Base-by-base conservation (phyloP, 2,113 vertebrate species). In the Genyomyrus donnyi region DNA sequence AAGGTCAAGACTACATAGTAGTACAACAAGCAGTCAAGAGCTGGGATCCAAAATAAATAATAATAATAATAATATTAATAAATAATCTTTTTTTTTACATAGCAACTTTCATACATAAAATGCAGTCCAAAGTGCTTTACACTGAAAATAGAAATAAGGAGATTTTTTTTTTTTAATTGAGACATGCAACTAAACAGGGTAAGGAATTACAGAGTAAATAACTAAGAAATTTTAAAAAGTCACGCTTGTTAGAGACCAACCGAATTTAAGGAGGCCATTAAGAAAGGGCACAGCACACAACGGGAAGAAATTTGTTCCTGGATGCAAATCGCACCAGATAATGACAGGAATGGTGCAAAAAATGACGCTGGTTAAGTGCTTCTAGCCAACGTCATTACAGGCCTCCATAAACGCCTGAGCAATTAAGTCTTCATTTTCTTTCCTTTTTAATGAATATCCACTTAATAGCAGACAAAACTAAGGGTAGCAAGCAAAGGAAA, bases 351-450 rank as follows among this genome's bases (percentile, higher is more conserved):
- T 8, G 74, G 74, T 35, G 35, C 35, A 80, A 80, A 80, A 80
- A 80, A 80, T 19, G 5, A 80, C 5, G 35, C 0, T 19, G 35
- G 62, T 70, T 42, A 15, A 24, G 21, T 48, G 5, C 80, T 84
- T 31, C 66, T 89, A 83, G 48, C 27, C 88, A 88, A 84, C 27
- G 45, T 84, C 89, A 91, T 90, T 91, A 91, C 87, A 90, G 53
- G 90, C 91, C 89, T 90, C 62, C 48, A 93, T 92, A 94, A 92
- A 90, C 90, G 87, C 52, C 89, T 49, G 35, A 87, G 49, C 83
- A 89, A 83, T 52, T 58, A 85, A 66, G 50, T 85, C 49, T 84
- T 91, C 93, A 91, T 90, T 88, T 86, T 90, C 84, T 89, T 92
- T 91, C 90, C 87, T 89, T 92, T 92, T 90, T 91, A 83, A 92